Evolutionary conservation across 2,797 vertebrate species (phyloP), one percentile per base, ranked within the genome.

Genomic region (Sebastes steindachneri): DNA sequence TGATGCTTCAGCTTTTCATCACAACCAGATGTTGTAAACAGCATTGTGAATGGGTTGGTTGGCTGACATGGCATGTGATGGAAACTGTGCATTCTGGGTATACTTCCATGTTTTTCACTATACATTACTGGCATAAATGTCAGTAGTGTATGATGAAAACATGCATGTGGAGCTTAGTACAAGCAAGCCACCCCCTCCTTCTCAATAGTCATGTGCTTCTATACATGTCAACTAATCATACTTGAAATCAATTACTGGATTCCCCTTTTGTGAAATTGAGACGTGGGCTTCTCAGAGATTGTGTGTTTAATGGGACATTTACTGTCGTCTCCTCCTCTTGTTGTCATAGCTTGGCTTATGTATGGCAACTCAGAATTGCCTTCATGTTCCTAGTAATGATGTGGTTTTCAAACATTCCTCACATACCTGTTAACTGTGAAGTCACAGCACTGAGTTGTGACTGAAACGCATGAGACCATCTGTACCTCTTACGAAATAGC

Each of bases 381-480:
- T 59, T 53, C 41, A 7, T 58, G 60, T 59, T 77, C 29, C 25
- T 17, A 9, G 28, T 68, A 55, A 69, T 65, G 67, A 57, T 65
- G 54, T 80, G 41, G 55, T 51, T 4, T 29, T 58, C 31, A 72
- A 33, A 78, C 83, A 90, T 88, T 87, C 70, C 78, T 67, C 74
- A 86, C 88, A 88, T 86, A 77, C 65, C 70, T 89, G 83, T 85
- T 67, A 82, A 53, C 63, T 81, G 80, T 88, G 65, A 73, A 63
- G 75, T 84, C 84, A 60, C 58, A 68, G 9, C 68, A 9, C 9
- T 11, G 26, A 65, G 55, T 26, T 26, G 54, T 23, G 17, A 48
- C 29, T 37, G 3, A 63, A 29, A 28, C 3, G 15, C 9, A 11
- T 5, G 7, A 73, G 2, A 65, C 62, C 21, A 14, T 41, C 37